Evolutionary conservation across 1,140 invertebrate species (phyloP).

Genomic region (Phocides pigmalion): DNA sequence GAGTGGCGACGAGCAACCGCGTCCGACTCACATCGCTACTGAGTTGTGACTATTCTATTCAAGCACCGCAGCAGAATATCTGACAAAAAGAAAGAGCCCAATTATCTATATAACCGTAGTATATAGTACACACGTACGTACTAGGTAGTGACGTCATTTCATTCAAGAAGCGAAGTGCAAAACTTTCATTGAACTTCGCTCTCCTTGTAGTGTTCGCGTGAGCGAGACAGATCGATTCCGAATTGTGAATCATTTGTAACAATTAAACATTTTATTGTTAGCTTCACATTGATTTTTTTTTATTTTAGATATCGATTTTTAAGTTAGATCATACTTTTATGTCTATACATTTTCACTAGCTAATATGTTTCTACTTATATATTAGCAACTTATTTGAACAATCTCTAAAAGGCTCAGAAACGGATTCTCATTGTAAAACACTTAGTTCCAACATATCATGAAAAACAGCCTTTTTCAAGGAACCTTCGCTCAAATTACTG

Average conservation of each 20-base stretch:
- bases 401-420: too few relatives aligned
- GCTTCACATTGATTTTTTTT: background rate
- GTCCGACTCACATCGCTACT: constrained; percentile 81
- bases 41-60: constrained; percentile 76
- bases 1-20: constrained; percentile 52
- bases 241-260: background rate
- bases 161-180: constrained; percentile 64
- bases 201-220: constrained; percentile 18
- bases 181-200: constrained; percentile 59
- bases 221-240: constrained; percentile 8
- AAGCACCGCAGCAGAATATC: constrained; percentile 57
- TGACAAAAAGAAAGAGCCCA: constrained; percentile 76
- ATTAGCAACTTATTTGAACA: too few relatives aligned
- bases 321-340: background rate
- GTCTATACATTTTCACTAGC: too few relatives aligned
- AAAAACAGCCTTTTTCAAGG: too few relatives aligned
- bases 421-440: too few relatives aligned
- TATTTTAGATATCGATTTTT: background rate
- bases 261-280: background rate
- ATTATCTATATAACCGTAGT: constrained; percentile 64
- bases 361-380: too few relatives aligned
- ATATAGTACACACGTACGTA: constrained; percentile 52
- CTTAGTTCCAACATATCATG: too few relatives aligned
- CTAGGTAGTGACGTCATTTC: constrained; percentile 72
- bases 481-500: too few relatives aligned